Evolutionary conservation across 2,888 invertebrate species (phyloP).

Genomic region (Fragum whitleyi): DNA sequence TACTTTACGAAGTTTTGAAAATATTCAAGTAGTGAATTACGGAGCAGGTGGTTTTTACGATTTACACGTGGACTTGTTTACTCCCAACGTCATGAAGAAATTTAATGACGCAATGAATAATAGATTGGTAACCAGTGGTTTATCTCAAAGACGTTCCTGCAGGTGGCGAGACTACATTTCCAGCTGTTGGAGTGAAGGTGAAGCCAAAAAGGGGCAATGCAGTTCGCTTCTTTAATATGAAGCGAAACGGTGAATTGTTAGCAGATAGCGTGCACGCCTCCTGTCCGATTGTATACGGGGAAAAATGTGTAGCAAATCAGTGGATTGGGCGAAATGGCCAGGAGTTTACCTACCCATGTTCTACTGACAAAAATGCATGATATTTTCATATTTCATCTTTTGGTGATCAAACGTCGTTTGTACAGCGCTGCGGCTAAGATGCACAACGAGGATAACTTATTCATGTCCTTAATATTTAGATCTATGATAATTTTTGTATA

Average conservation of each 20-base stretch:
- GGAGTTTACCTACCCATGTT: conserved; percentile 23
- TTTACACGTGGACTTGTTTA: conserved; percentile 10
- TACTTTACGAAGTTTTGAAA: conserved; percentile 18
- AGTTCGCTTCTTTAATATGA: conserved; percentile 10
- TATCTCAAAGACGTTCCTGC: conserved; percentile 15
- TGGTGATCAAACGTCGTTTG: too few species aligned
- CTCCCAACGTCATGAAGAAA: neutral
- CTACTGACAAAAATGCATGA: neutral
- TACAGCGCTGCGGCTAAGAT: too few species aligned
- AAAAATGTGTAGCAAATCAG: conserved; percentile 21
- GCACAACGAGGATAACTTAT: too few species aligned
- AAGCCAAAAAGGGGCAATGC: conserved; percentile 18
- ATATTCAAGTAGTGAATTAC: conserved; percentile 25
- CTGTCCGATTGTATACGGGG: conserved; percentile 23
- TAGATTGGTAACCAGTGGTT: conserved; percentile 3
- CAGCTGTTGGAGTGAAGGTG: conserved; percentile 5
- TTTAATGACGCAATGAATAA: conserved; percentile 8
- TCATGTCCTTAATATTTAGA: too few species aligned
- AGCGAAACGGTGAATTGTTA: conserved; percentile 7
- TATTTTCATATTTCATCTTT: neutral
- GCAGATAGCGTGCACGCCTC: conserved; percentile 2
- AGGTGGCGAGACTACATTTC: conserved; percentile 17
- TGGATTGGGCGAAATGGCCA: conserved; percentile 22
- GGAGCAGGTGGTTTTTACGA: conserved; percentile 26
- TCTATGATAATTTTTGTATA: too few species aligned